Evolutionary conservation across 2,888 invertebrate genomes (phyloP), one percentile per base, ranked within the genome.

Genomic region (Drosophila kambysellisi): DNA sequence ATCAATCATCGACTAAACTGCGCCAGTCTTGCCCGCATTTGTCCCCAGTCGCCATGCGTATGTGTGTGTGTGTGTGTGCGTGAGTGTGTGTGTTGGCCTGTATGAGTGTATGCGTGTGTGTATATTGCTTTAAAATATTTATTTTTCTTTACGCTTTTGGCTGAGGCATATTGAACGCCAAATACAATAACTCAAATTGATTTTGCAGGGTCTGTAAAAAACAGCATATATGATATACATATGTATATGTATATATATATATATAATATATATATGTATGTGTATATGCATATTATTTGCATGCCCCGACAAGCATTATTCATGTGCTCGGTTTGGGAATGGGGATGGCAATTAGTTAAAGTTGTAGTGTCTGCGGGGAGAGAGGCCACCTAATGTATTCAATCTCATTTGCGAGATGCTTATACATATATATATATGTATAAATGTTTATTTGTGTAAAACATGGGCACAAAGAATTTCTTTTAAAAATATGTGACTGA

Each of bases 121-220:
- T 62, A 62, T 65, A 60, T 62, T 59, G 87, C 81, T 81, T 85
- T 90, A 90, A 90, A 89, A 83, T 89, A 89, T 85, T 81, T 85
- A 86, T 85, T 80, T 89, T 83, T 64, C 72, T 77, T 72, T 64
- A 57, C 50, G 73, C 73, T 64, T 68, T 76, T 52, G 53, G 66
- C 46, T 59, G 61, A 64, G 68, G 52, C 77, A 53, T 46, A 73
- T 75, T 73, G 74, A 77, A 81, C 68, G 78, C 79, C 75, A 89
- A 90, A 81, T 68, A 80, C 89, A 90, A 90, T 89, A 87, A 90
- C 88, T 90, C 82, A 85, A 90, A 89, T 89, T 90, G 84, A 89
- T 86, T 88, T 90, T 60, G 41, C 90, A 61, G 80, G 65, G 69
- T 65, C 54, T 58, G 53, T 2, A 54, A 39, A 61, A 35, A 56